A percentile compares a stretch with the other conserved stretches of the same genome.
Conservation (phyloP, 2,113 vertebrate species). For the Carassius gibelio region DNA sequence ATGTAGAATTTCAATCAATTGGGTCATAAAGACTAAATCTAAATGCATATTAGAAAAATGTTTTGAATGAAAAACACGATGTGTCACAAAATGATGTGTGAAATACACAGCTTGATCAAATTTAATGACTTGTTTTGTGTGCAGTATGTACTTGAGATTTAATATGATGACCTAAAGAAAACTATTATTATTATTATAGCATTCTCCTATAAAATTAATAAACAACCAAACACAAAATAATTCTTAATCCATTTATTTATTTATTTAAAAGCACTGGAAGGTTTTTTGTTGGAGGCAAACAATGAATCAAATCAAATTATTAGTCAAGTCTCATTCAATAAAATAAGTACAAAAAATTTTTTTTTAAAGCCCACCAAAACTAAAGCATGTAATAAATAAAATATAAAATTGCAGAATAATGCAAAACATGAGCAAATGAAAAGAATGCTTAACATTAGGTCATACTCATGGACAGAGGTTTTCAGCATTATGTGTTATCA, state of each 20-base stretch:
- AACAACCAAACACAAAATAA: conserved; percentile 29
- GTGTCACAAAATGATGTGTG: too few relatives aligned
- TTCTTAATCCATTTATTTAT: conserved; percentile 68
- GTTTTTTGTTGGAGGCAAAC: conserved; percentile 73
- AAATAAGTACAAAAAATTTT: conserved; percentile 61
- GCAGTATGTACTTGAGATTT: background rate
- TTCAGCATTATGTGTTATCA: conserved; percentile 71
- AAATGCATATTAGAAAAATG: too few relatives aligned
- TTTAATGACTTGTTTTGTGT: background rate
- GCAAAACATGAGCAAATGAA: conserved; percentile 49
- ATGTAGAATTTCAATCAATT: too few relatives aligned
- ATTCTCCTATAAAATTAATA: background rate
- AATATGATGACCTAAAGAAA: background rate
- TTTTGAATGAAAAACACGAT: background rate
- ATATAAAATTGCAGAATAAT: conserved; percentile 68
- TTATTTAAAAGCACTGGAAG: conserved; percentile 73
- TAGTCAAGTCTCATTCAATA: conserved; percentile 74
- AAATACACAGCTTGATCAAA: too few relatives aligned
- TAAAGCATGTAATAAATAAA: conserved; percentile 78
- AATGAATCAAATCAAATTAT: conserved; percentile 71
- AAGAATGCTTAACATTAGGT: conserved; percentile 70
- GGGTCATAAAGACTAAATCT: too few relatives aligned
- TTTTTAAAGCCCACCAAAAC: conserved; percentile 75
- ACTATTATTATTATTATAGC: background rate
- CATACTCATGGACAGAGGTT: conserved; percentile 67